Percentiles rank a stretch among this genome's conserved stretches.
phyloP scores from a whole-genome alignment of 2,113 vertebrate species.

The Cercopithecus mona region DNA sequence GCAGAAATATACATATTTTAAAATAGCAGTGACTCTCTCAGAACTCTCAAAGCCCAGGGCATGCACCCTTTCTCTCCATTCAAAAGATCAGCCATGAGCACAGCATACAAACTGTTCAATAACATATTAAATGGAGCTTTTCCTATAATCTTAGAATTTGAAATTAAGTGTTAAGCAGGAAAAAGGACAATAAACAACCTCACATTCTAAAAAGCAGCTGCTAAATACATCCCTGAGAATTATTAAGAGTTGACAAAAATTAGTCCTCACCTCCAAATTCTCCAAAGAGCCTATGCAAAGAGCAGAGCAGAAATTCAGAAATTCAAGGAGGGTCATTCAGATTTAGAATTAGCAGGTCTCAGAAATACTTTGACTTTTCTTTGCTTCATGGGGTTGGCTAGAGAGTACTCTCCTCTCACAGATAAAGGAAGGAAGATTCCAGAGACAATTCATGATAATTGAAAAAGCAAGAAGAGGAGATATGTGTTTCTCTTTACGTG shows the following conservation, averaged over 20 bases:
- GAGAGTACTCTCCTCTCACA: not conserved
- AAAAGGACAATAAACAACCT: not conserved
- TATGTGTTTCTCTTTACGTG: not conserved
- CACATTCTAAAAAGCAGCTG: constrained; percentile 1
- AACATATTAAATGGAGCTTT: not conserved
- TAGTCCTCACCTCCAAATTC: not conserved
- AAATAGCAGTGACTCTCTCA: not conserved
- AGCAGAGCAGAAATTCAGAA: not conserved
- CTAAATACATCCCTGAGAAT: not conserved
- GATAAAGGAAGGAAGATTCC: not conserved
- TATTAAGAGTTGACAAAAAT: constrained; percentile 20
- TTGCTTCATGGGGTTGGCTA: not conserved
- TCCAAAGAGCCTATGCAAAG: not conserved
- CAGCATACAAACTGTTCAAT: not conserved
- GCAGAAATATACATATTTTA: not conserved
- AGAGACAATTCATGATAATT: not conserved
- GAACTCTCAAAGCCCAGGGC: not conserved
- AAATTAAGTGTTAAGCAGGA: not conserved
- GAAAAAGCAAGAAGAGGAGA: not conserved
- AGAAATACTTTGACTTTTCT: not conserved
- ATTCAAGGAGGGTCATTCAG: not conserved
- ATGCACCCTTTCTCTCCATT: not conserved
- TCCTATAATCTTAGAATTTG: not conserved
- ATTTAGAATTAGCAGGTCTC: not conserved
- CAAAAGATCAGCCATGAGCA: not conserved